phyloP scores from a whole-genome alignment of 2,888 invertebrate species.

The Leptopilina syphax region DNA sequence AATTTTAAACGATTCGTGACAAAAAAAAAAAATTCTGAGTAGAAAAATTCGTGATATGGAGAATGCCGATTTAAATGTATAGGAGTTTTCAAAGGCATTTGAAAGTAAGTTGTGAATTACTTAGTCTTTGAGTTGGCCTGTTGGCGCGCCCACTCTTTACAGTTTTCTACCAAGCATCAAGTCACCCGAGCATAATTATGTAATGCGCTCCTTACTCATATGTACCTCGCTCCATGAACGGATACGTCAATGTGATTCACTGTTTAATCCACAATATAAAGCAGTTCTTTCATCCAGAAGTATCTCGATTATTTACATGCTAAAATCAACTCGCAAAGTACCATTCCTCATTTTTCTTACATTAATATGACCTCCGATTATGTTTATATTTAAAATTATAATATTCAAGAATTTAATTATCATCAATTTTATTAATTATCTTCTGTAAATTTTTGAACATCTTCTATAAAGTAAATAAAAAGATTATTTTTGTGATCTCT shows the following conservation, averaged over 20 bases:
- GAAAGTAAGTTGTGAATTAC: constrained; percentile 37
- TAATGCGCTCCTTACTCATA: constrained; percentile 59
- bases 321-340: neutral
- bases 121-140: constrained; percentile 50
- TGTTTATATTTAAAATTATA: no score
- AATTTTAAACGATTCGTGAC: neutral
- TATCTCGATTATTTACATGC: constrained; percentile 41
- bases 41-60: neutral
- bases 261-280: constrained; percentile 59
- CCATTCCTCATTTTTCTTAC: neutral
- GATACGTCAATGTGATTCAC: constrained; percentile 63
- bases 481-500: no score
- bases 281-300: constrained; percentile 55
- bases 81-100: neutral
- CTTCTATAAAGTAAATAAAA: no score
- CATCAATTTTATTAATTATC: no score
- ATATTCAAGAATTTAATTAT: no score
- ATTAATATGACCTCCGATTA: neutral
- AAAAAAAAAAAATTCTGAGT: neutral
- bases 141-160: constrained; percentile 53
- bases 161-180: constrained; percentile 50
- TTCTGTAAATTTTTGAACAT: no score
- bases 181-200: constrained; percentile 52
- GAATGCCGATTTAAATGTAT: neutral
- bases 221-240: constrained; percentile 52